Base-by-base conservation (phyloP, 2,888 invertebrate genomes). In the Muscina levida region DNA sequence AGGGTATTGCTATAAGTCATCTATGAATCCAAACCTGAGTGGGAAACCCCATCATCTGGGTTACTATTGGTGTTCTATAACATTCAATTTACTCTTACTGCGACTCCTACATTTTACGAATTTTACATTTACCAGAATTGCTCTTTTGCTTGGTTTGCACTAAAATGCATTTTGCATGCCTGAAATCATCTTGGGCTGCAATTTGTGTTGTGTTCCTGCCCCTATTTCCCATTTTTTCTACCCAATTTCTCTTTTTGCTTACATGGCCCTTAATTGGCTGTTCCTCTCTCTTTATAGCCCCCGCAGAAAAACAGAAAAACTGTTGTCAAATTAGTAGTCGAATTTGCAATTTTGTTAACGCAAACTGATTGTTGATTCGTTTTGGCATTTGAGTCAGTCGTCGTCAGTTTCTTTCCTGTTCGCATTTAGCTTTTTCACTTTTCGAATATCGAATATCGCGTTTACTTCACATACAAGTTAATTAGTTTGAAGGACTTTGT, bases 301-400 rank as follows among this genome's bases (percentile, higher is more conserved):
- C 72, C 62, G 62, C 82, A 84, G 85, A 82, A n/a, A n/a, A n/a
- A n/a, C n/a, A n/a, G n/a, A n/a, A n/a, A n/a, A n/a, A n/a, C n/a
- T n/a, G n/a, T n/a, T n/a, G n/a, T n/a, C n/a, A 85, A 86, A 87
- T 76, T 79, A 70, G 79, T 62, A 73, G 37, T 57, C 15, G 15
- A 22, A 22, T 37, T n/a, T 31, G 17, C 19, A 39, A 51, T 51
- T 39, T 51, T 67, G 46, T 42, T 78, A 70, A 17, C 57, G n/a
- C n/a, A n/a, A n/a, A 73, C 67, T 66, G 79, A 73, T 78, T 56
- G 48, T 59, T 15, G 42, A 22, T 19, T 13, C 46, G 24, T n/a
- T 51, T 42, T 13, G 67, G 79, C 71, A 79, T 59, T 66, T 81
- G 37, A n/a, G n/a, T n/a, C n/a, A n/a, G n/a, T n/a, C n/a, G n/a